phyloP scores from a whole-genome alignment of 2,888 invertebrate genomes.

The Mythimna vitellina region DNA sequence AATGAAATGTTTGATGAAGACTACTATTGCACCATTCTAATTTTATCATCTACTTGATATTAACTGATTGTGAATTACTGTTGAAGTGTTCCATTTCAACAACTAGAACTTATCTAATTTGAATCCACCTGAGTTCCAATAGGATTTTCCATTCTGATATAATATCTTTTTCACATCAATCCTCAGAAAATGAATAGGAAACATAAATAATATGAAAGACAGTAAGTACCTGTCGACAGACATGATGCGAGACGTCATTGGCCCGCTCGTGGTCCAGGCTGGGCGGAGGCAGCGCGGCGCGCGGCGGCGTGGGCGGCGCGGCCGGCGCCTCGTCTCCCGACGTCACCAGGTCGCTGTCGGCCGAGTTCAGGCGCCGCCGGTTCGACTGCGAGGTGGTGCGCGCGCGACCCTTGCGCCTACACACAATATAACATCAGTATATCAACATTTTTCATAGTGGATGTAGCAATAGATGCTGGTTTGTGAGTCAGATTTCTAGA shows the following conservation, averaged over 20 bases:
- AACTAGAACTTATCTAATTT: not conserved
- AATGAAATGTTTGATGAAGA: conserved; percentile 53
- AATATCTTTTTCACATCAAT: not conserved
- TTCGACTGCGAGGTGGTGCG: conserved; percentile 91
- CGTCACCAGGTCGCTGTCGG: conserved; percentile 94
- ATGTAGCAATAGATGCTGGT: not conserved
- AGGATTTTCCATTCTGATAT: not conserved
- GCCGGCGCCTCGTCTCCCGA: conserved; percentile 93
- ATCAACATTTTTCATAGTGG: not conserved
- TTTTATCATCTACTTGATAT: not conserved
- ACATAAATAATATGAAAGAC: not conserved
- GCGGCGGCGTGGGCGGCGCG: conserved; percentile 85
- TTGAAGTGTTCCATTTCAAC: not conserved
- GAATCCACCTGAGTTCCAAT: not conserved
- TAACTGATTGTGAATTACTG: not conserved
- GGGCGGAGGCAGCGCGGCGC: conserved; percentile 54
- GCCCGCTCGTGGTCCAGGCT: conserved; percentile 33
- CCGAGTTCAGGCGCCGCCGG: conserved; percentile 93
- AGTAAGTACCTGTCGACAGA: conserved; percentile 49
- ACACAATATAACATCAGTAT: conserved; percentile 24
- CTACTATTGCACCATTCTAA: not conserved
- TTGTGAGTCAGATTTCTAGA: conserved; percentile 1
- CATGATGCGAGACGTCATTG: conserved; percentile 68
- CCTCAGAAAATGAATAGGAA: not conserved
- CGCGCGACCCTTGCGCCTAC: conserved; percentile 92